Conservation (phyloP, 2,888 invertebrate genomes). For the Plagiodera versicolora region DNA sequence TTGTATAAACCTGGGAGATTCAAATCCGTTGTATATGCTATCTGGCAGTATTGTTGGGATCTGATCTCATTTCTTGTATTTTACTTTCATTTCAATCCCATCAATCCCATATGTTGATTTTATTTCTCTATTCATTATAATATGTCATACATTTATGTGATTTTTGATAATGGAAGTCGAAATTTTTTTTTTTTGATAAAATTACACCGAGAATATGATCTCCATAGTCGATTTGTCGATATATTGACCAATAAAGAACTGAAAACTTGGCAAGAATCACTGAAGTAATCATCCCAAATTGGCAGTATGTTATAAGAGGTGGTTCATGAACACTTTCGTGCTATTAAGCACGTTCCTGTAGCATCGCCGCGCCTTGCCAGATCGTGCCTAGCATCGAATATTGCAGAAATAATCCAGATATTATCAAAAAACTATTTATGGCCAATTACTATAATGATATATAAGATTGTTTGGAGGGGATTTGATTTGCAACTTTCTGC, state of each 20-base stretch:
- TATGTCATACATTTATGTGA: no score
- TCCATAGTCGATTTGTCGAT: not conserved
- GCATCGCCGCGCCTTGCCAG: conserved; percentile 23
- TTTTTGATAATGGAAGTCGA: no score
- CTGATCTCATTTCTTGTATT: no score
- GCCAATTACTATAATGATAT: conserved; percentile 21
- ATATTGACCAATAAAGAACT: not conserved
- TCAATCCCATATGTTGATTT: no score
- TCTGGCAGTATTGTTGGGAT: no score
- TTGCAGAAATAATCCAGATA: conserved; percentile 30
- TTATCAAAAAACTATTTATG: conserved; percentile 26
- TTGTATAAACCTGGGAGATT: no score
- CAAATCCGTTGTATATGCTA: no score
- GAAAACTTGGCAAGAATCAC: not conserved
- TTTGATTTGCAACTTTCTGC: not conserved
- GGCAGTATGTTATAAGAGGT: conserved; percentile 16
- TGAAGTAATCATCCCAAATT: conserved; percentile 18
- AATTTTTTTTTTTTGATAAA: no score
- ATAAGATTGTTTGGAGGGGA: not conserved
- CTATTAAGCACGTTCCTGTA: conserved; percentile 34
- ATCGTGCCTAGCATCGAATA: conserved; percentile 32
- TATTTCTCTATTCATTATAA: no score
- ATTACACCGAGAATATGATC: no score
- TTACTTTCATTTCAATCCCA: no score
- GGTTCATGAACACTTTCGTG: conserved; percentile 28